phyloP scores from a whole-genome alignment of 2,888 invertebrate species.

The Eupithecia pulchellata region DNA sequence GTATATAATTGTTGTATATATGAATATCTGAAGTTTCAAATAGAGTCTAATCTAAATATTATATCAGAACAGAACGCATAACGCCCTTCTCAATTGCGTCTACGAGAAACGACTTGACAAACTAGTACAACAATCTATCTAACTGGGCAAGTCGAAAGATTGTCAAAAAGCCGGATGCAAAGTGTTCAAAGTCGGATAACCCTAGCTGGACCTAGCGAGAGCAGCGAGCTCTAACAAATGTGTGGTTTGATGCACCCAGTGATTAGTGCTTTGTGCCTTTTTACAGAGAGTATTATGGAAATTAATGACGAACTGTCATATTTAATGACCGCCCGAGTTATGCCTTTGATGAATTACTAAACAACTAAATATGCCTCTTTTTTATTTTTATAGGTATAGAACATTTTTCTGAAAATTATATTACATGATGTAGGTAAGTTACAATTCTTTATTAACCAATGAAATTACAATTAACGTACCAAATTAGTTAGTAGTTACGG shows the following conservation, averaged over 20 bases:
- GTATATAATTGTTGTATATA: too few relatives aligned
- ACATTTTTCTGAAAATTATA: not conserved
- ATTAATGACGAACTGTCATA: conserved; percentile 29
- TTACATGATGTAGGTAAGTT: too few relatives aligned
- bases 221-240: conserved; percentile 24
- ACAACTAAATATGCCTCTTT: not conserved
- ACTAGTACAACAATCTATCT: too few relatives aligned
- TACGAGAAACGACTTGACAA: too few relatives aligned
- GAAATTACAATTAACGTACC: too few relatives aligned
- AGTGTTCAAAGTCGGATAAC: conserved; percentile 4
- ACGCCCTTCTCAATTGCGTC: too few relatives aligned
- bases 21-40: too few relatives aligned
- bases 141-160: not conserved
- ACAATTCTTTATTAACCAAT: too few relatives aligned
- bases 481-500: too few relatives aligned
- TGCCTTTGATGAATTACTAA: not conserved
- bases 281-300: conserved; percentile 27
- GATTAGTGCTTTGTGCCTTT: conserved; percentile 35
- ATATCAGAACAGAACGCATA: too few relatives aligned
- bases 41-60: too few relatives aligned
- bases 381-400: not conserved
- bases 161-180: conserved; percentile 10
- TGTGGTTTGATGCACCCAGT: conserved; percentile 43
- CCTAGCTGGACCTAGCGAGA: not conserved
- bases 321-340: conserved; percentile 1